A percentile compares a stretch with the other conserved stretches of the same genome.
Conservation (phyloP, 23 tunicate species). For the Styela plicata region DNA sequence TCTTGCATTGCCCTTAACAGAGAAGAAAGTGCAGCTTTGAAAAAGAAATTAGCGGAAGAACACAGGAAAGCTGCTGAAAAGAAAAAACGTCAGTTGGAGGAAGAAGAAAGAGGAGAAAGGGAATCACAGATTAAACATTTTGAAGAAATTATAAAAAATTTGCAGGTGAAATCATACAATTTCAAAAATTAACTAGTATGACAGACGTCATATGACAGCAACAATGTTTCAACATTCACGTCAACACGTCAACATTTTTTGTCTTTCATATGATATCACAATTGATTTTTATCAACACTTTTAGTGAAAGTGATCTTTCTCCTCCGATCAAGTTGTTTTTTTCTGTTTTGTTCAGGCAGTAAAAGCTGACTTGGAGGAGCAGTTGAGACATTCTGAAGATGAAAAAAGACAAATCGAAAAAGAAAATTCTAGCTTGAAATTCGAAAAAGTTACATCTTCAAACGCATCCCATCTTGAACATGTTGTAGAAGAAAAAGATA, state of each 20-base stretch:
- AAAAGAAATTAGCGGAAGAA: slow-evolving; percentile 56
- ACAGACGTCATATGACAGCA: too few species aligned
- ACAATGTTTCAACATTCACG: too few species aligned
- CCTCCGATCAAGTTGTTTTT: too few species aligned
- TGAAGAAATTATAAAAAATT: slow-evolving; percentile 39
- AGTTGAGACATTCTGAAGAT: not conserved
- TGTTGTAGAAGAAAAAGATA: not conserved
- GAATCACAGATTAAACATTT: slow-evolving; percentile 31
- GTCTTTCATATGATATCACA: too few species aligned
- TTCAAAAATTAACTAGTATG: too few species aligned
- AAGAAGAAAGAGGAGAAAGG: slow-evolving; percentile 21
- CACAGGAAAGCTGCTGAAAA: slow-evolving; percentile 43
- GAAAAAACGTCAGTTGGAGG: slow-evolving; percentile 42
- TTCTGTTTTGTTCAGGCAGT: slow-evolving; percentile 3
- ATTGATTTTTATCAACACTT: too few species aligned
- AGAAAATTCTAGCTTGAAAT: not conserved
- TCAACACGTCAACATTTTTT: too few species aligned
- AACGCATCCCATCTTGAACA: not conserved
- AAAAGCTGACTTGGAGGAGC: not conserved
- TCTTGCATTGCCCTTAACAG: too few species aligned
- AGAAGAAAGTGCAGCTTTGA: slow-evolving; percentile 48
- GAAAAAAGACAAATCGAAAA: slow-evolving; percentile 8
- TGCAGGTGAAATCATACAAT: too few species aligned
- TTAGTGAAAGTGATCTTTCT: too few species aligned
- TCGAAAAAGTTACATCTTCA: not conserved